phyloP scores from a whole-genome alignment of 2,888 invertebrate species.

The Gisinianus flammeolus region DNA sequence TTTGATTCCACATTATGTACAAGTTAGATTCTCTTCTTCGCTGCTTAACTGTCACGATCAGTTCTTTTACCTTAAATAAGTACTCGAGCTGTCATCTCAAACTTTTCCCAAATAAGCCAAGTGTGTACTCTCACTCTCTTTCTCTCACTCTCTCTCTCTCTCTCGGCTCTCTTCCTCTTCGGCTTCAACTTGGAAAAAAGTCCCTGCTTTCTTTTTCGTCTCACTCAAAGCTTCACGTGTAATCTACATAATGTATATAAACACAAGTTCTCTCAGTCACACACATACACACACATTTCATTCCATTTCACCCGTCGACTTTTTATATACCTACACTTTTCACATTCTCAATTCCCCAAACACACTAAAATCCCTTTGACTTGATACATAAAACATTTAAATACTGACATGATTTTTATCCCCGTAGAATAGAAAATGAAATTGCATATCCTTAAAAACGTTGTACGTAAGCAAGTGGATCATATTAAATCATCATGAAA shows the following conservation, averaged over 20 bases:
- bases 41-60: slow-evolving; percentile 29
- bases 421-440: no score
- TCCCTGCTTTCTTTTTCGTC: neutral
- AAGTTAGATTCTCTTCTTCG: neutral
- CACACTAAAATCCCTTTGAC: no score
- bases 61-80: slow-evolving; percentile 29
- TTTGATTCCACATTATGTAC: slow-evolving; percentile 1
- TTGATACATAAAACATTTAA: no score
- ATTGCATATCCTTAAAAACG: no score
- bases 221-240: neutral
- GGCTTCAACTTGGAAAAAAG: neutral
- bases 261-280: neutral
- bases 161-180: neutral
- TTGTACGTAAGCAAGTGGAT: no score
- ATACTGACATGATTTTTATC: no score
- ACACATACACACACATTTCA: neutral
- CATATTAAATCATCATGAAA: no score
- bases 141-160: neutral
- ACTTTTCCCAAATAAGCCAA: slow-evolving; percentile 2
- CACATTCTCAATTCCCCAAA: no score
- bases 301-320: no score
- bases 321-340: no score
- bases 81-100: slow-evolving; percentile 18
- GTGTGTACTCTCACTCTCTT: neutral
- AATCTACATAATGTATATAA: neutral